Conservation (phyloP, 2,797 vertebrate genomes). For the Silurus aristotelis region DNA sequence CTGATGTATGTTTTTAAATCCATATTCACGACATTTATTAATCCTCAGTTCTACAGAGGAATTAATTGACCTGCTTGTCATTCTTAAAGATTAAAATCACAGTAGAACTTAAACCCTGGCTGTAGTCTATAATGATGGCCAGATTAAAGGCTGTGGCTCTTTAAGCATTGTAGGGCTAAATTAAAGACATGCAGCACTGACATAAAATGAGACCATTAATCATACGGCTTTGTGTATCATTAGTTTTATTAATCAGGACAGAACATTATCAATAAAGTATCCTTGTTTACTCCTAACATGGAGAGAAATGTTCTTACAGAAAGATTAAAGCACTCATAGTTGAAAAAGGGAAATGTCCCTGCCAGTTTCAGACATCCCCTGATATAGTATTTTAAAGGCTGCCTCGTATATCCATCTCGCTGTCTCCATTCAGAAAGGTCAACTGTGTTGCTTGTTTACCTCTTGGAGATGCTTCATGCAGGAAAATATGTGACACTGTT, state of each 20-base stretch:
- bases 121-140: not conserved
- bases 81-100: not conserved
- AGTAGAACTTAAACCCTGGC: not conserved
- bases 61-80: not conserved
- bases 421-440: constrained; percentile 27
- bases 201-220: not conserved
- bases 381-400: constrained; percentile 5
- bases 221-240: not conserved
- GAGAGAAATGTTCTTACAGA: not conserved
- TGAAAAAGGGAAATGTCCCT: not conserved
- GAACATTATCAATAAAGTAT: not conserved
- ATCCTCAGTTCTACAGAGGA: not conserved
- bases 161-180: no score
- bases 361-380: not conserved
- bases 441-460: constrained; percentile 18
- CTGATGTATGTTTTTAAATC: not conserved
- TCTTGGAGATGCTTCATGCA: constrained; percentile 18
- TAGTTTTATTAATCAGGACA: not conserved
- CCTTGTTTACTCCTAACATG: not conserved
- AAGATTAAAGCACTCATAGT: not conserved
- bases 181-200: not conserved
- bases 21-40: no score
- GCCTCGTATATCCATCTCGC: not conserved
- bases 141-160: no score
- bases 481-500: constrained; percentile 43